Conservation (phyloP, 92 coral and sea anemone species). For the Palythoa heliodiscus region DNA sequence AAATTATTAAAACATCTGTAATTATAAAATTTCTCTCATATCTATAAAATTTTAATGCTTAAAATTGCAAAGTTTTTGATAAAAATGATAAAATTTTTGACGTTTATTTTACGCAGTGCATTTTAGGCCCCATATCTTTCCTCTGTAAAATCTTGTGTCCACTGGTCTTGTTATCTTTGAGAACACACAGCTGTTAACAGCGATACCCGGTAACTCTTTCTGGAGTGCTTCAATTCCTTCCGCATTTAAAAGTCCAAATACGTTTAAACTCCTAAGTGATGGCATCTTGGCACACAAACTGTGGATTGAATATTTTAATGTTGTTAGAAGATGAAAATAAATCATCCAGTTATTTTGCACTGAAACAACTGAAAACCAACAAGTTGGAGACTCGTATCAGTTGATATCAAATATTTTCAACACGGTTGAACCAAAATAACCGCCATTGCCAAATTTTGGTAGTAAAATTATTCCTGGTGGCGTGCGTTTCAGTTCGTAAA, state of each 20-base stretch:
- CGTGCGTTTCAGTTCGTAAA: too few relatives aligned
- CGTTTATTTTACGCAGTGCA: constrained; percentile 50
- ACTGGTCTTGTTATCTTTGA: constrained; percentile 86
- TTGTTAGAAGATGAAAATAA: not conserved
- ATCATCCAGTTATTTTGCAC: not conserved
- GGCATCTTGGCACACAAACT: constrained; percentile 72
- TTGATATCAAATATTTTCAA: too few relatives aligned
- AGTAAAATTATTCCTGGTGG: too few relatives aligned
- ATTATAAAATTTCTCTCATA: too few relatives aligned
- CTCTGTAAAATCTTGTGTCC: constrained; percentile 59
- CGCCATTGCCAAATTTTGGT: too few relatives aligned
- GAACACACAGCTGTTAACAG: constrained; percentile 74
- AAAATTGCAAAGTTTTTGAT: not conserved
- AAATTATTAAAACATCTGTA: too few relatives aligned
- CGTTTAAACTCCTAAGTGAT: constrained; percentile 68
- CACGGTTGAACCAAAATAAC: too few relatives aligned
- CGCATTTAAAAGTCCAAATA: constrained; percentile 79
- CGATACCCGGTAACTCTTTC: constrained; percentile 65
- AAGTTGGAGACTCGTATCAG: too few relatives aligned
- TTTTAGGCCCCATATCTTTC: constrained; percentile 78
- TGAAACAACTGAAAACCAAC: not conserved
- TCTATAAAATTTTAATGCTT: not conserved
- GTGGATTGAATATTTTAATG: not conserved
- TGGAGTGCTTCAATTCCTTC: constrained; percentile 73
- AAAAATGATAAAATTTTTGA: too few relatives aligned